Evolutionary conservation across 2,888 invertebrate species (phyloP).

Genomic region (Calephelis perditalis): DNA sequence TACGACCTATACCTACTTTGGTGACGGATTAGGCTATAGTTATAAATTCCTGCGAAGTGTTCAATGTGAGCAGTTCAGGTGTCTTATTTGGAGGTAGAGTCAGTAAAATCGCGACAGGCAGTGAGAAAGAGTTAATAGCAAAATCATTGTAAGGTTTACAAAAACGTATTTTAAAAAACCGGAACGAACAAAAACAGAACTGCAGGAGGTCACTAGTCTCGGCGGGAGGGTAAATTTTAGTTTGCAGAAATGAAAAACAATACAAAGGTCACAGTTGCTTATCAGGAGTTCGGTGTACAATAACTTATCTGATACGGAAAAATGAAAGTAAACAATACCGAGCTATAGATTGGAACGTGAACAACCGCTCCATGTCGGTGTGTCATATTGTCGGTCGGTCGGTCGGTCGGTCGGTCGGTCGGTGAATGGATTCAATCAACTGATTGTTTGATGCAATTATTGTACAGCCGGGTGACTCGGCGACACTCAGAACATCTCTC

Average conservation of each 20-base stretch:
- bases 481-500: neutral
- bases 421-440: slow-evolving; percentile 42
- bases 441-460: slow-evolving; percentile 53
- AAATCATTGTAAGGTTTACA: too few species aligned
- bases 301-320: neutral
- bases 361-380: neutral
- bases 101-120: too few species aligned
- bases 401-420: slow-evolving; percentile 11
- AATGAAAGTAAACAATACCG: neutral
- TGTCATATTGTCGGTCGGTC: neutral
- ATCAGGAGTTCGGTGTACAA: neutral
- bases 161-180: too few species aligned
- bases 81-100: neutral
- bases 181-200: too few species aligned
- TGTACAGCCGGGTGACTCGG: slow-evolving; percentile 37
- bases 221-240: too few species aligned
- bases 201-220: too few species aligned
- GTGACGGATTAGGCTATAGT: too few species aligned
- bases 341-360: neutral
- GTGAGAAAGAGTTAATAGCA: too few species aligned
- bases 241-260: too few species aligned
- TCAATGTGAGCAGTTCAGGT: neutral
- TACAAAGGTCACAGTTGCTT: too few species aligned
- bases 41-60: too few species aligned
- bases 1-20: too few species aligned